These are phyloP conservation scores for Tyrannus savana DNA, from an alignment of 2,113 vertebrate genomes.

Conservation along the genomic window DNA sequence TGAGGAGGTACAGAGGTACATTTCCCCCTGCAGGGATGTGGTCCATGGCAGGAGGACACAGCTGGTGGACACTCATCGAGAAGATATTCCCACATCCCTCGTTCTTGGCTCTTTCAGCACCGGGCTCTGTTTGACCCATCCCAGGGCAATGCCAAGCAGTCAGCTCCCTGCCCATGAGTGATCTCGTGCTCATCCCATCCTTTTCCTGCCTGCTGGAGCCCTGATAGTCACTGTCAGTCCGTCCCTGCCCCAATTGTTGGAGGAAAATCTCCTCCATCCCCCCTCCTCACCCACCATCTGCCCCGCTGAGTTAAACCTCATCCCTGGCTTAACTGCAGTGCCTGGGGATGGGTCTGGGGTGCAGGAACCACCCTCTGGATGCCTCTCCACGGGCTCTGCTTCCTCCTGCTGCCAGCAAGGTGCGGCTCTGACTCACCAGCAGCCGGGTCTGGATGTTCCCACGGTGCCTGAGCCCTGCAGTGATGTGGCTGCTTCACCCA, in stretches of 20 bases:
- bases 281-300: neutral
- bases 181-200: neutral
- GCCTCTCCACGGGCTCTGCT: neutral
- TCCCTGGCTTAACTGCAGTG: neutral
- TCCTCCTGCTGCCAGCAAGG: neutral
- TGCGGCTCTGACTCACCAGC: conserved; percentile 27
- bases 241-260: rapidly evolving
- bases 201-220: neutral
- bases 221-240: neutral
- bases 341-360: neutral
- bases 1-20: neutral
- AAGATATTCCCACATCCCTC: rapidly evolving
- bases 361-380: neutral
- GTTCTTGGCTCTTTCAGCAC: neutral
- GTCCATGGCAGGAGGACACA: neutral
- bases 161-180: neutral
- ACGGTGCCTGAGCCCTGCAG: conserved; percentile 15
- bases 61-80: neutral
- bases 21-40: neutral
- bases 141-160: neutral
- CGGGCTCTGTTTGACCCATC: neutral
- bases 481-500: neutral
- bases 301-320: neutral
- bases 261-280: neutral
- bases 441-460: conserved; percentile 15